Evolutionary conservation across 2,888 invertebrate species (phyloP).

Genomic region (Agonum fuliginosum): DNA sequence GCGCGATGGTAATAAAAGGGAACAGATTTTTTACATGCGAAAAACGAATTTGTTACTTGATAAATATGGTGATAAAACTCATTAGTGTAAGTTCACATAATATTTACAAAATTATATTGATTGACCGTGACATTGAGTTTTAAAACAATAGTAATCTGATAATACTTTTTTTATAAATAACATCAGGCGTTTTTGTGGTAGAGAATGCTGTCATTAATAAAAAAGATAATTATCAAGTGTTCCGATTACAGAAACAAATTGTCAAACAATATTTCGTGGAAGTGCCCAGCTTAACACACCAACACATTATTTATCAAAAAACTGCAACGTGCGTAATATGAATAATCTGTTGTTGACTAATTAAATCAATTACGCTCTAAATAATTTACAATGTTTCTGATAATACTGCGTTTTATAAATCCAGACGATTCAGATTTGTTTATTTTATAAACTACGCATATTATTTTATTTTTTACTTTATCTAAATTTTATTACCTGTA

Average conservation of each 20-base stretch:
- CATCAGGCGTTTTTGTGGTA: background rate
- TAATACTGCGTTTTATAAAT: too few species aligned
- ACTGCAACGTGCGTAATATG: constrained; percentile 13
- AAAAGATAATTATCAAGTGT: constrained; percentile 41
- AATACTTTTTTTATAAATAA: constrained; percentile 25
- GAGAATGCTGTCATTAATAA: constrained; percentile 37
- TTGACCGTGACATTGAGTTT: constrained; percentile 24
- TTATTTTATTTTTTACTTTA: too few species aligned
- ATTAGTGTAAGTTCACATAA: constrained; percentile 8
- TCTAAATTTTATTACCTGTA: too few species aligned
- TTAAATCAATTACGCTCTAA: too few species aligned
- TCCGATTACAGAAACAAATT: constrained; percentile 15
- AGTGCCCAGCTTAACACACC: background rate
- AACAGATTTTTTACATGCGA: constrained; percentile 28
- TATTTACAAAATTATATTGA: constrained; percentile 17
- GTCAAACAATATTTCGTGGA: constrained; percentile 6
- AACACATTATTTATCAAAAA: background rate
- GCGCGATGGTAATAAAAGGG: constrained; percentile 4
- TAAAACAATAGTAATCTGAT: constrained; percentile 31
- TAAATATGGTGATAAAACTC: background rate
- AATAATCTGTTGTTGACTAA: background rate
- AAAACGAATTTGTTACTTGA: constrained; percentile 14
- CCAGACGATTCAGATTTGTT: too few species aligned
- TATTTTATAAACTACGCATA: too few species aligned
- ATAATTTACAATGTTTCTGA: too few species aligned